Percentiles rank a stretch among this genome's conserved stretches.
Conservation (phyloP, 2,888 invertebrate species). For the Notocelia uddmanniana region DNA sequence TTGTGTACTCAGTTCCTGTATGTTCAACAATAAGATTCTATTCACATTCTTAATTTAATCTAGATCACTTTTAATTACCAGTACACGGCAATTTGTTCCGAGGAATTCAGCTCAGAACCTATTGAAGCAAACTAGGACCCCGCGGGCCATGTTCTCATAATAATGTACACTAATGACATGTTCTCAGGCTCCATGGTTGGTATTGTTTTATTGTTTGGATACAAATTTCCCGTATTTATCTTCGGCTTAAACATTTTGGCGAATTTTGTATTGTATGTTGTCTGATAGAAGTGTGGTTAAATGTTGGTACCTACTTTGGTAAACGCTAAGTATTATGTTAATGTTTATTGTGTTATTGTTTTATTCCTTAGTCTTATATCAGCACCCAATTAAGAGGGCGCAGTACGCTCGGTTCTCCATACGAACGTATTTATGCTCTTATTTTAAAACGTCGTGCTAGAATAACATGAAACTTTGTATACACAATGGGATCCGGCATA, state of each 20-base stretch:
- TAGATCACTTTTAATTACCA: constrained; percentile 59
- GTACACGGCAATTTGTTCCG: constrained; percentile 55
- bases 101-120: constrained; percentile 58
- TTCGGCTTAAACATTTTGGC: constrained; percentile 37
- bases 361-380: too few relatives aligned
- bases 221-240: constrained; percentile 54
- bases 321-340: neutral
- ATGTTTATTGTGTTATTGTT: too few relatives aligned
- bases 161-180: constrained; percentile 59
- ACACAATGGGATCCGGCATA: too few relatives aligned
- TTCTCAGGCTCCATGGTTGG: constrained; percentile 59
- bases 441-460: too few relatives aligned
- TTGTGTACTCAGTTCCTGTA: constrained; percentile 61
- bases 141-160: constrained; percentile 62
- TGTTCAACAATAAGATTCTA: constrained; percentile 57
- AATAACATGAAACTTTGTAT: too few relatives aligned
- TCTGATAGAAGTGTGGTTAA: constrained; percentile 11
- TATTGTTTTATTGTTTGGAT: constrained; percentile 56
- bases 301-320: constrained; percentile 7
- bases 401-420: too few relatives aligned
- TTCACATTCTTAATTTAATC: constrained; percentile 60
- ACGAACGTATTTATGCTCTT: too few relatives aligned
- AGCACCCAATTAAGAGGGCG: too few relatives aligned
- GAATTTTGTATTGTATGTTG: constrained; percentile 23
- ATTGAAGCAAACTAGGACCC: constrained; percentile 55